A percentile compares a stretch with the other conserved stretches of the same genome.
Evolutionary conservation across 2,888 invertebrate species (phyloP).

Genomic region (Epistrophe grossulariae): DNA sequence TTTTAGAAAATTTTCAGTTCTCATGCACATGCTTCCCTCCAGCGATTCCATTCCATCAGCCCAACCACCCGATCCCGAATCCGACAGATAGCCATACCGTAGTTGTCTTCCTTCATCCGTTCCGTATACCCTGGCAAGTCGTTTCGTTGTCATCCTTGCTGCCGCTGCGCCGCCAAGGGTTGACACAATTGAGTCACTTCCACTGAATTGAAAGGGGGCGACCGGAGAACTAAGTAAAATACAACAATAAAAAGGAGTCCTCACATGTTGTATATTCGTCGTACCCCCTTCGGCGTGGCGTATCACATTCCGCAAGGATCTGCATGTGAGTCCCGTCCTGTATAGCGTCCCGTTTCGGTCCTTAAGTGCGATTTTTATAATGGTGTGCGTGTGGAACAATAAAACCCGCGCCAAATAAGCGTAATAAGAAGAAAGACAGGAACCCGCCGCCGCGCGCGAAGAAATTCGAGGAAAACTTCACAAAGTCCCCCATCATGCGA

Average conservation of each 20-base stretch:
- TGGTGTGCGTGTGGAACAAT: slow-evolving; percentile 72
- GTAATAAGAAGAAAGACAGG: slow-evolving; percentile 80
- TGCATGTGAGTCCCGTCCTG: slow-evolving; percentile 55
- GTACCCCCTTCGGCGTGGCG: slow-evolving; percentile 50
- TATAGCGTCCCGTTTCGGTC: not conserved
- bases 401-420: slow-evolving; percentile 79
- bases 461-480: slow-evolving; percentile 71
- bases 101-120: slow-evolving; percentile 29
- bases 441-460: slow-evolving; percentile 75
- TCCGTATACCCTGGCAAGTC: slow-evolving; percentile 6
- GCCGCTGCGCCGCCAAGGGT: slow-evolving; percentile 59
- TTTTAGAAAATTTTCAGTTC: slow-evolving; percentile 28
- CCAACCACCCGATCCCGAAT: slow-evolving; percentile 42
- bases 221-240: slow-evolving; percentile 52
- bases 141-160: slow-evolving; percentile 39
- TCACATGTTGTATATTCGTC: slow-evolving; percentile 54
- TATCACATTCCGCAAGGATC: slow-evolving; percentile 72
- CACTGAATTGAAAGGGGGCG: slow-evolving; percentile 68
- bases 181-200: slow-evolving; percentile 72
- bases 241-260: slow-evolving; percentile 43
- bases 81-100: slow-evolving; percentile 68
- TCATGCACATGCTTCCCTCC: slow-evolving; percentile 73
- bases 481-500: slow-evolving; percentile 70
- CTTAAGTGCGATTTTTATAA: slow-evolving; percentile 44
- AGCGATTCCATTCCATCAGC: slow-evolving; percentile 40